phyloP scores from a whole-genome alignment of 2,888 invertebrate genomes.

The Drosophila nigricruria region DNA sequence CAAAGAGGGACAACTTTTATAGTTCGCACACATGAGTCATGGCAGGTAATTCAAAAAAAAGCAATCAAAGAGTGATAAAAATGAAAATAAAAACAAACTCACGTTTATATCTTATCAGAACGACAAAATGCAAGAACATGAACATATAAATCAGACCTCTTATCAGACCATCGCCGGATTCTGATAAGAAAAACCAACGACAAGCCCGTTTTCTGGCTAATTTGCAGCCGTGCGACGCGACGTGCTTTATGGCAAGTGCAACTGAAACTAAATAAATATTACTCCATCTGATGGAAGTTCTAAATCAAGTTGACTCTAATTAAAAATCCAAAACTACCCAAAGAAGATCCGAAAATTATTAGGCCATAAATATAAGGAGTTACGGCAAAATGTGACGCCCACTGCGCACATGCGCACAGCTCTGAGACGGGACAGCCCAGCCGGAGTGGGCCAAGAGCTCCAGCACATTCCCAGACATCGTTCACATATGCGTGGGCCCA shows the following conservation, averaged over 20 bases:
- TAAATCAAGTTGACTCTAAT: slow-evolving; percentile 54
- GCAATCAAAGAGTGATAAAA: slow-evolving; percentile 4
- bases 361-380: slow-evolving; percentile 71
- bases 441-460: slow-evolving; percentile 14
- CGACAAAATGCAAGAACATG: slow-evolving; percentile 39
- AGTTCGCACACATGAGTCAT: slow-evolving; percentile 47
- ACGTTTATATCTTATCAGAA: slow-evolving; percentile 60
- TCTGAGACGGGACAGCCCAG: slow-evolving; percentile 40
- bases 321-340: slow-evolving; percentile 16
- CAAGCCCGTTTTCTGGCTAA: slow-evolving; percentile 36
- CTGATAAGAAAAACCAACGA: slow-evolving; percentile 41
- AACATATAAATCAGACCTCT: slow-evolving; percentile 61
- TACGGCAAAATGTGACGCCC: slow-evolving; percentile 75
- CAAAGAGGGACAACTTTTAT: not conserved
- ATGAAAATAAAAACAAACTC: slow-evolving; percentile 9
- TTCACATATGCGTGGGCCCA: slow-evolving; percentile 60
- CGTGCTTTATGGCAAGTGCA: slow-evolving; percentile 35
- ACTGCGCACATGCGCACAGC: slow-evolving; percentile 74
- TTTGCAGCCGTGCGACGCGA: slow-evolving; percentile 28
- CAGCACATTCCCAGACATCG: slow-evolving; percentile 43
- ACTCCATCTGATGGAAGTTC: slow-evolving; percentile 23
- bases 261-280: slow-evolving; percentile 25
- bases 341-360: slow-evolving; percentile 53
- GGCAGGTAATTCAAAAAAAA: slow-evolving; percentile 8
- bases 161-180: slow-evolving; percentile 38